Conservation (phyloP, 2,888 invertebrate genomes). For the Anticlea derivata region DNA sequence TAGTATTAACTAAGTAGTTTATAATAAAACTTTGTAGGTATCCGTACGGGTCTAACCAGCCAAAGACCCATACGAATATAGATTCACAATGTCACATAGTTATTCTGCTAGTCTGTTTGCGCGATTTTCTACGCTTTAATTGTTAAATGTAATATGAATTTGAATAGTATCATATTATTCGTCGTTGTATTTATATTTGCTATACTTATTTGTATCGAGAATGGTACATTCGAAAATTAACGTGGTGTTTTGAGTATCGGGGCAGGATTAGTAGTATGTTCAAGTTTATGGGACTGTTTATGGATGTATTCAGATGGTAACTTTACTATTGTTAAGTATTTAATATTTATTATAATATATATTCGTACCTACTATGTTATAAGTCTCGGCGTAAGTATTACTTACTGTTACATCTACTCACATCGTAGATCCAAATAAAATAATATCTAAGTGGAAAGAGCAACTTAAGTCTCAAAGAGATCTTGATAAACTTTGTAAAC, state of each 20-base stretch:
- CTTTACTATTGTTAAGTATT: slow-evolving; percentile 75
- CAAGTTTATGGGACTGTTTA: slow-evolving; percentile 54
- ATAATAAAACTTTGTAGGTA: slow-evolving; percentile 38
- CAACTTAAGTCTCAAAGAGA: slow-evolving; percentile 33
- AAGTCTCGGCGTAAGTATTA: slow-evolving; percentile 64
- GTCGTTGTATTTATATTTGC: slow-evolving; percentile 63
- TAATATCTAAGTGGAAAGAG: slow-evolving; percentile 16
- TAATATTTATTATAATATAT: slow-evolving; percentile 56
- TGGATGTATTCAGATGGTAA: slow-evolving; percentile 62
- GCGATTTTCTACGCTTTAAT: slow-evolving; percentile 71
- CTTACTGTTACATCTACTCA: slow-evolving; percentile 45
- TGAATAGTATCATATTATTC: slow-evolving; percentile 58
- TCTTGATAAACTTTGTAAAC: slow-evolving; percentile 34
- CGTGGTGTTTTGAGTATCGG: slow-evolving; percentile 43
- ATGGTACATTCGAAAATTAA: slow-evolving; percentile 54
- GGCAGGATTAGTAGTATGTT: slow-evolving; percentile 59
- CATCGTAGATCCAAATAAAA: slow-evolving; percentile 52
- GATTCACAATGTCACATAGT: slow-evolving; percentile 50
- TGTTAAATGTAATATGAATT: slow-evolving; percentile 75
- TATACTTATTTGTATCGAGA: slow-evolving; percentile 56
- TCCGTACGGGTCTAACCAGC: slow-evolving; percentile 78
- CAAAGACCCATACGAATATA: slow-evolving; percentile 71
- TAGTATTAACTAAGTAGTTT: slow-evolving; percentile 48
- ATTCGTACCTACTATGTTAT: slow-evolving; percentile 54
- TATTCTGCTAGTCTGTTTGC: slow-evolving; percentile 53